Evolutionary conservation across 2,888 invertebrate genomes (phyloP).

Genomic region (Apamea crenata): DNA sequence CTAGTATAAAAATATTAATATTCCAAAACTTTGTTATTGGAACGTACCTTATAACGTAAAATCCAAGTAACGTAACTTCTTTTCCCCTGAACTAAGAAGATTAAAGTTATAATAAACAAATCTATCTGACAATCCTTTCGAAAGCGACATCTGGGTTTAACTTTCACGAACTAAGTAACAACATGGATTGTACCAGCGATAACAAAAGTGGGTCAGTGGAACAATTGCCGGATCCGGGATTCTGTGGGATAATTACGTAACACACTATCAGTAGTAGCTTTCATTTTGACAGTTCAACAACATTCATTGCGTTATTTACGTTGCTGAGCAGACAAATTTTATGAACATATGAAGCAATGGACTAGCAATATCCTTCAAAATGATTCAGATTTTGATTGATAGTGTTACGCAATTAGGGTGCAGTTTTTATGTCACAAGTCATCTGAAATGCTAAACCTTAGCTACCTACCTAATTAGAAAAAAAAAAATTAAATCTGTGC

Average conservation of each 20-base stretch:
- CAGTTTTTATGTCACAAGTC: background rate
- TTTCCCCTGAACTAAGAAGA: background rate
- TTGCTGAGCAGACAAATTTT: too few relatives aligned
- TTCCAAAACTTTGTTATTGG: background rate
- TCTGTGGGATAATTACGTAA: too few relatives aligned
- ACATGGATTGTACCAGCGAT: background rate
- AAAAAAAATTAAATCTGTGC: background rate
- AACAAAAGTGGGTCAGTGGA: slow-evolving; percentile 11
- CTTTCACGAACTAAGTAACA: slow-evolving; percentile 13
- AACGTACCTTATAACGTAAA: background rate
- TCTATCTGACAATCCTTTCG: background rate
- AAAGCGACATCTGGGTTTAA: slow-evolving; percentile 46
- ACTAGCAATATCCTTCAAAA: too few relatives aligned
- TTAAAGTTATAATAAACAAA: background rate
- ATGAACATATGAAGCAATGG: too few relatives aligned
- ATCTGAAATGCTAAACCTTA: background rate
- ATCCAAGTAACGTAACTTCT: background rate
- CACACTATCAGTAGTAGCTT: too few relatives aligned
- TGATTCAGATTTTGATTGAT: too few relatives aligned
- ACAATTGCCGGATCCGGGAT: background rate
- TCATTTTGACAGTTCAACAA: too few relatives aligned
- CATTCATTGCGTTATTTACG: too few relatives aligned
- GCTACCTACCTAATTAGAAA: background rate
- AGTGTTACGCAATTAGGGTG: too few relatives aligned
- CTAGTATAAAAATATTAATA: too few relatives aligned